A percentile compares a stretch with the other conserved stretches of the same genome.
These are phyloP conservation scores for Drymonia ruficornis DNA, from an alignment of 2,888 invertebrate genomes.

Conservation along the genomic window DNA sequence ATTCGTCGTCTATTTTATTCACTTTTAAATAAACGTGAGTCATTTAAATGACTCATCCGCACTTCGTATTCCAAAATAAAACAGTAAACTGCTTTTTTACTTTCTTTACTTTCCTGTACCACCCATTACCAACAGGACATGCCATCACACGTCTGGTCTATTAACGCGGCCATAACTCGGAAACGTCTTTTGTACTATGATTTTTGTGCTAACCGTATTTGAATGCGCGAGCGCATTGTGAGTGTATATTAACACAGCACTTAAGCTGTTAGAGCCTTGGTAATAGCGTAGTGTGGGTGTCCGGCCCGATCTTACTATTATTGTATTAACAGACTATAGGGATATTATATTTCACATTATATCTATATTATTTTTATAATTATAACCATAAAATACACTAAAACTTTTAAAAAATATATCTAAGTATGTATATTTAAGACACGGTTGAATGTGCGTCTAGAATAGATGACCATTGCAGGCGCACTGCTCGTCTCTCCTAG, in stretches of 20 bases:
- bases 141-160: slow-evolving; percentile 59
- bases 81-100: not conserved
- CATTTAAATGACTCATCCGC: not conserved
- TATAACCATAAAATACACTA: too few relatives aligned
- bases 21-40: not conserved
- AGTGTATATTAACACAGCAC: slow-evolving; percentile 67
- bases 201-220: slow-evolving; percentile 61
- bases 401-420: too few relatives aligned
- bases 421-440: too few relatives aligned
- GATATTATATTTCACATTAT: slow-evolving; percentile 4
- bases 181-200: slow-evolving; percentile 61
- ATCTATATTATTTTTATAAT: not conserved
- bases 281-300: slow-evolving; percentile 60
- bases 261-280: slow-evolving; percentile 69
- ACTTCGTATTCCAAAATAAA: not conserved
- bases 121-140: slow-evolving; percentile 48
- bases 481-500: too few relatives aligned
- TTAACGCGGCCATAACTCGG: slow-evolving; percentile 62
- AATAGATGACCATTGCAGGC: too few relatives aligned
- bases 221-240: slow-evolving; percentile 56
- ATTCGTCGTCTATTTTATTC: not conserved
- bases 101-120: slow-evolving; percentile 18
- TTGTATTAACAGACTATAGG: slow-evolving; percentile 14
- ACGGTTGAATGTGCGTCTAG: too few relatives aligned
- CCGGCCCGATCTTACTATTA: slow-evolving; percentile 23